phyloP scores from a whole-genome alignment of 23 tunicate genomes.

The Ascidia mentula region DNA sequence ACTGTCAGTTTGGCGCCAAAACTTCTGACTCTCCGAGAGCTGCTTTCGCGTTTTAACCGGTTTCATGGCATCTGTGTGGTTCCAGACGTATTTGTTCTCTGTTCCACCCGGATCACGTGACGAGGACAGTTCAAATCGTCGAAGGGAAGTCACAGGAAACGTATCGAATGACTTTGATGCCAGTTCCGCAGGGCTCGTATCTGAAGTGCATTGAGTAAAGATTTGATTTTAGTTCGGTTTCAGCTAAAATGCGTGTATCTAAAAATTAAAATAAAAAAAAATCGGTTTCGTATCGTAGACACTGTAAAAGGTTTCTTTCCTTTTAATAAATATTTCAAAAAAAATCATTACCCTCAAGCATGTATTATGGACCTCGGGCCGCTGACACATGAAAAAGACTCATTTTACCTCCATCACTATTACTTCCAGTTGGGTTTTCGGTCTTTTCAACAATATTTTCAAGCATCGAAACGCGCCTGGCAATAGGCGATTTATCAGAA shows the following conservation, averaged over 20 bases:
- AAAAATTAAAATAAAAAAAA: no score
- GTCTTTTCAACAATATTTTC: slow-evolving; percentile 34
- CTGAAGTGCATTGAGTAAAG: no score
- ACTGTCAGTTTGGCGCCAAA: slow-evolving; percentile 63
- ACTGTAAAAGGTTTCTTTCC: no score
- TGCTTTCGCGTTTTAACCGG: slow-evolving; percentile 43
- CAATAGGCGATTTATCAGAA: slow-evolving; percentile 11
- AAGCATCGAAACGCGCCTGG: slow-evolving; percentile 17
- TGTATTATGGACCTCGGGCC: no score
- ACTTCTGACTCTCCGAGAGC: slow-evolving; percentile 46
- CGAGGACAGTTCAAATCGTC: background rate
- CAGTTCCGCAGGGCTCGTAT: no score
- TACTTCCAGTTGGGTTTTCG: background rate
- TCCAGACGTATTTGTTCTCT: slow-evolving; percentile 43
- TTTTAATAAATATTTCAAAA: no score
- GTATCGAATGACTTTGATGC: background rate
- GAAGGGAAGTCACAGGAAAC: slow-evolving; percentile 42
- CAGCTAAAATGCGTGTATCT: no score
- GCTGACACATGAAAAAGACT: no score
- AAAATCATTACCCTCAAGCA: no score
- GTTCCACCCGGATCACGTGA: background rate
- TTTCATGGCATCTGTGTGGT: slow-evolving; percentile 45
- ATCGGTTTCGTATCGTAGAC: no score
- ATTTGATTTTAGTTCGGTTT: no score
- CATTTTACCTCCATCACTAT: background rate